Percentiles rank a stretch among this genome's conserved stretches.
phyloP scores from a whole-genome alignment of 2,113 vertebrate species.

The Solenodon paradoxus region DNA sequence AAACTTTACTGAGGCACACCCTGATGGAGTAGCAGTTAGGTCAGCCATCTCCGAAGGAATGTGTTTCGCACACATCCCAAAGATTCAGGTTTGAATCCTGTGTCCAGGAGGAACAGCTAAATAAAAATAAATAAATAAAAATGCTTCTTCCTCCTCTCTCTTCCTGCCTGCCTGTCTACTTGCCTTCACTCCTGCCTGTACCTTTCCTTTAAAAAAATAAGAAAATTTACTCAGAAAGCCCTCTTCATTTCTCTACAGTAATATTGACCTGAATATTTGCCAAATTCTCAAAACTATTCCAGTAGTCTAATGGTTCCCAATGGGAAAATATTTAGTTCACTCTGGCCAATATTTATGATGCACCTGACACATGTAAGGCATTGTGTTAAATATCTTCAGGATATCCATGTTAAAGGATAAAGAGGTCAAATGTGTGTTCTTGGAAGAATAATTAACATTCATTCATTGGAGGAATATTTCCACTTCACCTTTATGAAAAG shows the following conservation, averaged over 20 bases:
- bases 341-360: neutral
- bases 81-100: too few species aligned
- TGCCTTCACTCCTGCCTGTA: too few species aligned
- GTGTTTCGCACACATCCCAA: too few species aligned
- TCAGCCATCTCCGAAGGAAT: too few species aligned
- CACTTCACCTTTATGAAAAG: neutral
- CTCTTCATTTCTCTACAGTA: neutral
- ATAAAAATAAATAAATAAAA: too few species aligned
- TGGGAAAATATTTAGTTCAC: neutral
- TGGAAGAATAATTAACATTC: neutral
- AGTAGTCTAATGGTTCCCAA: neutral
- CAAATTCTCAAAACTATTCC: slow-evolving; percentile 9
- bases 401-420: neutral
- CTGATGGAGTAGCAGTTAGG: too few species aligned
- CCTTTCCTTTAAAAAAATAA: too few species aligned
- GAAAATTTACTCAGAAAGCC: slow-evolving; percentile 17
- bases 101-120: too few species aligned
- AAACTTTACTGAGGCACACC: slow-evolving; percentile 40
- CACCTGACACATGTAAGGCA: neutral
- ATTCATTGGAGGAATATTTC: neutral
- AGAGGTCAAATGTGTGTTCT: neutral
- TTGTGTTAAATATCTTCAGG: neutral
- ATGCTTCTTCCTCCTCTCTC: too few species aligned
- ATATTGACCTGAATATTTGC: slow-evolving; percentile 19
- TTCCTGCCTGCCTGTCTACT: too few species aligned